Base-by-base conservation (phyloP, 2,888 invertebrate species). In the Eilema griseolum region DNA sequence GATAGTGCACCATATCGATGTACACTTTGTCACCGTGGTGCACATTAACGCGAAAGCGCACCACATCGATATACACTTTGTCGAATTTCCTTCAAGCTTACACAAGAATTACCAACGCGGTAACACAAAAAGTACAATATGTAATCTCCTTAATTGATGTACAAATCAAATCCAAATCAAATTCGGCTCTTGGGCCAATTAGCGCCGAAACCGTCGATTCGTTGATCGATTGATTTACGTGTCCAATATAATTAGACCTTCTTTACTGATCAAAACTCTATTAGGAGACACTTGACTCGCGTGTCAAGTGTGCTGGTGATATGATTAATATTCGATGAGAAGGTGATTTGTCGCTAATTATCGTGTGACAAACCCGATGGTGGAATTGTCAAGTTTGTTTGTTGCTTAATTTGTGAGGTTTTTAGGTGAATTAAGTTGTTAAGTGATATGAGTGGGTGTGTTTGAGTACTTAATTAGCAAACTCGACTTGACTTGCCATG, bases 191-290 rank as follows among this genome's bases (percentile, higher is more conserved):
- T 64, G 76, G 75, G 63, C 82, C 85, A 85, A 86, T 86, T 86
- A 86, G 72, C 72, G 69, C 73, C 72, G 67, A 79, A 82, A 72
- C 74, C 78, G 72, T 67, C 76, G 71, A 66, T 78, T 74, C 73
- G 72, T 67, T 81, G 84, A 85, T 85, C 83, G 86, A 86, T 86
- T 81, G 82, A 82, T 84, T 79, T 71, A 70, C 67, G 33, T 70
- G 52, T 56, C 86, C 83, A 85, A 59, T 70, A 61, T 75, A 75
- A 81, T 75, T 73, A 74, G 84, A 71, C 33, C 83, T 73, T 20
- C 33, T 56, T 23, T 65, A 60, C 28, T 76, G 66, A 79, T 78
- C 69, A 76, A 73, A 79, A 67, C 52, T 57, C 20, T 52, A 23
- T 5, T 8, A 4, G 10, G 31, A 23, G 0, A 11, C 52, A 37